Percentiles rank a stretch among this genome's conserved stretches.
Conservation (phyloP, 2,888 invertebrate species). For the Molanna angustata region DNA sequence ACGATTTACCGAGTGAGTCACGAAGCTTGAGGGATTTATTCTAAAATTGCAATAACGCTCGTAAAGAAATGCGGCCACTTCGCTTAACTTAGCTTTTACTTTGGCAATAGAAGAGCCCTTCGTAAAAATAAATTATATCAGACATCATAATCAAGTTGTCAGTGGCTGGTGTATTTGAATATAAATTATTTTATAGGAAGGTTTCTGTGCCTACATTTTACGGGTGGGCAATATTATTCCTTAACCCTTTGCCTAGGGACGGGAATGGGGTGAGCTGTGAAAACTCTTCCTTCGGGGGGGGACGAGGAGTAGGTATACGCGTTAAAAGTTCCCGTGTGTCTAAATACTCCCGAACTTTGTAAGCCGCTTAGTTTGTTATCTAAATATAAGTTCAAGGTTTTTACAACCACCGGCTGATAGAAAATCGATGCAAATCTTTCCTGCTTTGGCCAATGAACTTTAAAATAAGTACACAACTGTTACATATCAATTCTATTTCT, state of each 20-base stretch:
- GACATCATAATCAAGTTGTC: slow-evolving; percentile 33
- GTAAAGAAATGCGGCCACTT: slow-evolving; percentile 3
- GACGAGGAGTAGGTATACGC: too few species aligned
- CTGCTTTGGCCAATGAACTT: too few species aligned
- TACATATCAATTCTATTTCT: too few species aligned
- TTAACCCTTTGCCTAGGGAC: slow-evolving; percentile 26
- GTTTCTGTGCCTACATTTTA: slow-evolving; percentile 26
- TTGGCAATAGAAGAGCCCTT: slow-evolving; percentile 19
- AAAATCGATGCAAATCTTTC: too few species aligned
- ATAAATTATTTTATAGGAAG: slow-evolving; percentile 32
- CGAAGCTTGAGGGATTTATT: too few species aligned
- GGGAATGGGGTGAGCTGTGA: slow-evolving; percentile 4
- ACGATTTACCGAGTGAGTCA: too few species aligned
- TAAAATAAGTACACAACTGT: too few species aligned
- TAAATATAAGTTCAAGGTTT: slow-evolving; percentile 13
- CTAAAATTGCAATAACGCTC: too few species aligned
- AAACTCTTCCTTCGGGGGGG: slow-evolving; percentile 14
- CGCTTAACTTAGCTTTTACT: slow-evolving; percentile 17
- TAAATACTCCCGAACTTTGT: slow-evolving; percentile 13
- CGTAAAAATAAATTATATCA: slow-evolving; percentile 33
- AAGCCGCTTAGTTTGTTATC: slow-evolving; percentile 12
- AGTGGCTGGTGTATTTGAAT: slow-evolving; percentile 33
- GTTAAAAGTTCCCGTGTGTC: slow-evolving; percentile 13
- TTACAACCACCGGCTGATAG: slow-evolving; percentile 6
- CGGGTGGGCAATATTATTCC: slow-evolving; percentile 24